Conservation (phyloP, 2,113 vertebrate genomes). For the Oenanthe oenanthe region DNA sequence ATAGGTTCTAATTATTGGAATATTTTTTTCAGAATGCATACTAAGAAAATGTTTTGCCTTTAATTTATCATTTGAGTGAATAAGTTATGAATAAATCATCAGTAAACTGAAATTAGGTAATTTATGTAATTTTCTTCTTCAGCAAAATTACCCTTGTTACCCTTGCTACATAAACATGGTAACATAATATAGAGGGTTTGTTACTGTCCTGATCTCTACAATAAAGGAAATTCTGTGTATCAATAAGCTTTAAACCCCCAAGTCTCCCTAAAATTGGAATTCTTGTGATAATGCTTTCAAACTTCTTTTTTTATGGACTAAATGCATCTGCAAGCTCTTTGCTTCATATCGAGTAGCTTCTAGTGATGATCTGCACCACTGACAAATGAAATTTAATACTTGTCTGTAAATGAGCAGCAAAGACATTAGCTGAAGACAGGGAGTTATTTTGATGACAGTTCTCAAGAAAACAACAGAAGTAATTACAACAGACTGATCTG, state of each 20-base stretch:
- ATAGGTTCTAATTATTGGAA: not conserved
- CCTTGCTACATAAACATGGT: not conserved
- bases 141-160: not conserved
- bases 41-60: not conserved
- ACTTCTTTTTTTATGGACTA: not conserved
- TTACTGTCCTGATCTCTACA: not conserved
- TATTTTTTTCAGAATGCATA: not conserved
- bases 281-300: not conserved
- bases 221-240: not conserved
- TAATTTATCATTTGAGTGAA: not conserved
- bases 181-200: not conserved
- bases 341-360: not conserved
- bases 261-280: not conserved
- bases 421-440: not conserved
- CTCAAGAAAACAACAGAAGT: not conserved
- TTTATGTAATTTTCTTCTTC: not conserved
- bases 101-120: not conserved
- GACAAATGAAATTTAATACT: not conserved
- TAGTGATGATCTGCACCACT: not conserved
- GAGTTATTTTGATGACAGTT: not conserved
- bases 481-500: not conserved
- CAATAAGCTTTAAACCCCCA: not conserved
- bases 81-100: not conserved
- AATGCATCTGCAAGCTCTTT: not conserved
- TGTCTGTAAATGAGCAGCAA: not conserved